Evolutionary conservation across 2,888 invertebrate species (phyloP).

Genomic region (Ceraclea dissimilis): DNA sequence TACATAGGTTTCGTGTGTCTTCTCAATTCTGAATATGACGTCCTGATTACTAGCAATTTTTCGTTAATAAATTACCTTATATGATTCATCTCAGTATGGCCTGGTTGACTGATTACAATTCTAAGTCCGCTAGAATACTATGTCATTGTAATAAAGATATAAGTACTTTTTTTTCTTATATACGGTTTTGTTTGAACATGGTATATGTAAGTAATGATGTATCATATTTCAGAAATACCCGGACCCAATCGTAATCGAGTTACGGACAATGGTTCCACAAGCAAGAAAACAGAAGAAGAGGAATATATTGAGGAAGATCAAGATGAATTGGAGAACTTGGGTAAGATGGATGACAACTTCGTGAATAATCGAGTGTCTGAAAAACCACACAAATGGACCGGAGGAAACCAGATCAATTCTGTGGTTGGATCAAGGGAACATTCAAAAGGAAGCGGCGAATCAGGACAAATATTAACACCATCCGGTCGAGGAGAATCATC

Average conservation of each 20-base stretch:
- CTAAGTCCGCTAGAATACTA: too few relatives aligned
- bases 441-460: conserved; percentile 12
- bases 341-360: conserved; percentile 32
- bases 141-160: too few relatives aligned
- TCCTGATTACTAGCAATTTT: too few relatives aligned
- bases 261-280: conserved; percentile 42
- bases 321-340: conserved; percentile 34
- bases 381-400: conserved; percentile 47
- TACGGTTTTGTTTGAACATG: too few relatives aligned
- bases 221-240: conserved; percentile 41
- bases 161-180: too few relatives aligned
- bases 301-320: conserved; percentile 42
- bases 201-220: too few relatives aligned
- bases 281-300: conserved; percentile 38
- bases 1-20: too few relatives aligned
- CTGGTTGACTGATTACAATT: too few relatives aligned
- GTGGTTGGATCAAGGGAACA: conserved; percentile 17
- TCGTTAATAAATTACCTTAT: too few relatives aligned
- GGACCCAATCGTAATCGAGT: conserved; percentile 44
- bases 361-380: conserved; percentile 44
- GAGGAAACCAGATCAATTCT: conserved; percentile 33
- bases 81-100: too few relatives aligned
- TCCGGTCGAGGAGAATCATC: conserved; percentile 13
- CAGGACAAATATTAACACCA: conserved; percentile 12
- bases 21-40: too few relatives aligned